Evolutionary conservation across 2,113 vertebrate species (phyloP).

Genomic region (Felis catus): DNA sequence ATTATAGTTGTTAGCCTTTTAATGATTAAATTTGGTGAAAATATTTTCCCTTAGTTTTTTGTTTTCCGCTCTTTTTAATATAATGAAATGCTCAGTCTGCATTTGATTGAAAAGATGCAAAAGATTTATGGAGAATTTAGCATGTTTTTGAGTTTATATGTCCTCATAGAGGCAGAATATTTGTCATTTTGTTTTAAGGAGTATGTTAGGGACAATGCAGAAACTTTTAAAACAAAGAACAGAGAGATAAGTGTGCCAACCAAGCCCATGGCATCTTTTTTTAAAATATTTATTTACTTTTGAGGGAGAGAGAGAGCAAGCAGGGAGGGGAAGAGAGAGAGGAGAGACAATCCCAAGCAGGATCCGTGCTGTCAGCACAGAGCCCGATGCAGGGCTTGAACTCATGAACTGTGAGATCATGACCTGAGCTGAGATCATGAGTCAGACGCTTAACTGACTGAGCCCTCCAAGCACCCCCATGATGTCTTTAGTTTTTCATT

Average conservation of each 20-base stretch:
- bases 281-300: too few species aligned
- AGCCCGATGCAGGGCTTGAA: too few species aligned
- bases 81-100: background rate
- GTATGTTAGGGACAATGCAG: background rate
- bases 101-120: conserved; percentile 10
- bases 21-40: background rate
- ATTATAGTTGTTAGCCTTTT: background rate
- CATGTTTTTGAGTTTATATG: conserved; percentile 28
- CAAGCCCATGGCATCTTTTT: too few species aligned
- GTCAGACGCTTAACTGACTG: too few species aligned
- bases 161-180: background rate
- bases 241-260: background rate
- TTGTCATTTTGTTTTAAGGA: conserved; percentile 14
- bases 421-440: too few species aligned
- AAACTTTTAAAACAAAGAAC: background rate
- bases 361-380: too few species aligned
- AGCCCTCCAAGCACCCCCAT: too few species aligned
- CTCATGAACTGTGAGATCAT: too few species aligned
- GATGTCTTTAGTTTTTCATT: background rate
- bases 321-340: too few species aligned
- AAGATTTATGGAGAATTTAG: background rate
- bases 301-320: too few species aligned
- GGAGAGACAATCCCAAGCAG: too few species aligned
- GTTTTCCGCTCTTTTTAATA: conserved; percentile 29
- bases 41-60: background rate